Conservation (phyloP, 2,113 vertebrate species). For the Mus musculus region GRCm39 chr19:6247001-6247500, state of each 20-base stretch:
- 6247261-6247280: background rate
- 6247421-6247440: too few species aligned
- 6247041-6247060: too few species aligned
- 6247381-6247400: too few species aligned
- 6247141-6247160: background rate
- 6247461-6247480: too few species aligned
- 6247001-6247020: background rate
- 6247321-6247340: background rate
- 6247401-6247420: too few species aligned
- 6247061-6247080: background rate
- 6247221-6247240: background rate
- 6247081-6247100: background rate
- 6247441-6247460: too few species aligned
- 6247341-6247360: background rate
- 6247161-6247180: background rate
- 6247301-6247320: background rate
- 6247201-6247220: background rate
- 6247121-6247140: background rate
- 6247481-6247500: too few species aligned
- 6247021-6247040: background rate
- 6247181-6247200: background rate
- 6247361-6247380: too few species aligned
- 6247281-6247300: background rate
- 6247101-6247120: background rate
- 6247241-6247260: background rate